Evolutionary conservation across 2,113 vertebrate species (phyloP).

Genomic region (Lamprologus lemairii): DNA sequence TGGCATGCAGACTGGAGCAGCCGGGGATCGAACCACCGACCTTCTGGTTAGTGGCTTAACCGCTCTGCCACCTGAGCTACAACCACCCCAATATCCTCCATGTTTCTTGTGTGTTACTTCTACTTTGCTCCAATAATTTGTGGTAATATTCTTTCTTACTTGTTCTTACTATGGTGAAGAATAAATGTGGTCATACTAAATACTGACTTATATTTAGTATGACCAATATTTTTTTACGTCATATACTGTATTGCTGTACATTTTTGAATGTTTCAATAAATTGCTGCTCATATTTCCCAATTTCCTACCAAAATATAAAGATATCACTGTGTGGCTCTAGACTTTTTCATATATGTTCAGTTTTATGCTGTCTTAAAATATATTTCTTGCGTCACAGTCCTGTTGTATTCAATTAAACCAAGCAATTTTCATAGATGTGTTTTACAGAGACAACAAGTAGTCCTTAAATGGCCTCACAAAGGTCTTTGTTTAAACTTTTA

Average conservation of each 20-base stretch:
- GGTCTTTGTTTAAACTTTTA: background rate
- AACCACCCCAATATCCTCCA: too few relatives aligned
- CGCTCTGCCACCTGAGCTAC: too few relatives aligned
- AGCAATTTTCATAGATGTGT: background rate
- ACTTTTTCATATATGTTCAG: background rate
- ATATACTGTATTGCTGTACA: background rate
- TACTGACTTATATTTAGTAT: background rate
- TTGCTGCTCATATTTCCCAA: background rate
- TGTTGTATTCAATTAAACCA: background rate
- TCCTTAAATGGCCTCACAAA: background rate
- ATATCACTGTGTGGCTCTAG: background rate
- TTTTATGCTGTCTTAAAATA: background rate
- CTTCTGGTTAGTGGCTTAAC: too few relatives aligned
- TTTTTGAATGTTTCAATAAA: background rate
- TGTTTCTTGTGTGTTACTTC: too few relatives aligned
- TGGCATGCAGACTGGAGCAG: too few relatives aligned
- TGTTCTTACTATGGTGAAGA: background rate
- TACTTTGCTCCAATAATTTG: too few relatives aligned
- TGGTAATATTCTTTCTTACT: too few relatives aligned
- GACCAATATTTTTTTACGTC: background rate
- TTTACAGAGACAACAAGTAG: background rate
- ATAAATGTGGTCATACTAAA: background rate
- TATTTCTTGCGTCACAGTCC: background rate
- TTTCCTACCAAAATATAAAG: background rate
- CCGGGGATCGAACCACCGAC: too few relatives aligned